phyloP scores from a whole-genome alignment of 2,888 invertebrate genomes.

The Microchrysa polita region DNA sequence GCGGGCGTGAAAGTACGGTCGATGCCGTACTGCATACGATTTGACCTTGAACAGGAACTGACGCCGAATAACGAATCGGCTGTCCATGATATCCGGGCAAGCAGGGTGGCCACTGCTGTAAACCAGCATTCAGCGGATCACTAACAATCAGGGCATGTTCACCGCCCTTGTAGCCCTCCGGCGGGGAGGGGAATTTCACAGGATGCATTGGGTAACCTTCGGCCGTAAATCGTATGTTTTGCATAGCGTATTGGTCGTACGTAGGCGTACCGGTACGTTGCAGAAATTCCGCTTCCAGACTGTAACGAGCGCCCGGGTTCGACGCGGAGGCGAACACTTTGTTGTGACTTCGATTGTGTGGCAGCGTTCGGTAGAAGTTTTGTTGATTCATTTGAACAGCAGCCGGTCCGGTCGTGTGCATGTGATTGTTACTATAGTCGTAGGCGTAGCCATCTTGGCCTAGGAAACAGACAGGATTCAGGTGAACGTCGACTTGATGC shows the following conservation, averaged over 20 bases:
- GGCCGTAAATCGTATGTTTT: conserved; percentile 77
- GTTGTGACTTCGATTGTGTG: conserved; percentile 74
- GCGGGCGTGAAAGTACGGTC: conserved; percentile 6
- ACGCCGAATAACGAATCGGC: conserved; percentile 59
- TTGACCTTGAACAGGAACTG: conserved; percentile 47
- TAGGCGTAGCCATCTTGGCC: conserved; percentile 79
- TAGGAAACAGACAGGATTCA: conserved; percentile 79
- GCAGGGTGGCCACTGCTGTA: conserved; percentile 67
- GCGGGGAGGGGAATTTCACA: conserved; percentile 73
- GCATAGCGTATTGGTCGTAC: conserved; percentile 66
- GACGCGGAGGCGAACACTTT: conserved; percentile 65
- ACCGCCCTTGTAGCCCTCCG: conserved; percentile 75
- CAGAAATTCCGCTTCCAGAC: conserved; percentile 73
- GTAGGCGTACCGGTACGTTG: conserved; percentile 66
- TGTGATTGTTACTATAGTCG: conserved; percentile 63
- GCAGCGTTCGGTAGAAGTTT: conserved; percentile 79
- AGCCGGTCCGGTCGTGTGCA: conserved; percentile 54
- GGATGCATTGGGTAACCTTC: conserved; percentile 77
- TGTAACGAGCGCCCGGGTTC: conserved; percentile 68
- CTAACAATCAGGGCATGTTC: conserved; percentile 64
- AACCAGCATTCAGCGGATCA: conserved; percentile 57
- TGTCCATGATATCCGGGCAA: conserved; percentile 65
- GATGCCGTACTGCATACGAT: conserved; percentile 27
- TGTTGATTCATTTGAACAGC: conserved; percentile 55
- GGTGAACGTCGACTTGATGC: conserved; percentile 77